Percentiles rank a stretch among this genome's conserved stretches.
Conservation (phyloP, 2,113 vertebrate genomes). For the Nestor notabilis region DNA sequence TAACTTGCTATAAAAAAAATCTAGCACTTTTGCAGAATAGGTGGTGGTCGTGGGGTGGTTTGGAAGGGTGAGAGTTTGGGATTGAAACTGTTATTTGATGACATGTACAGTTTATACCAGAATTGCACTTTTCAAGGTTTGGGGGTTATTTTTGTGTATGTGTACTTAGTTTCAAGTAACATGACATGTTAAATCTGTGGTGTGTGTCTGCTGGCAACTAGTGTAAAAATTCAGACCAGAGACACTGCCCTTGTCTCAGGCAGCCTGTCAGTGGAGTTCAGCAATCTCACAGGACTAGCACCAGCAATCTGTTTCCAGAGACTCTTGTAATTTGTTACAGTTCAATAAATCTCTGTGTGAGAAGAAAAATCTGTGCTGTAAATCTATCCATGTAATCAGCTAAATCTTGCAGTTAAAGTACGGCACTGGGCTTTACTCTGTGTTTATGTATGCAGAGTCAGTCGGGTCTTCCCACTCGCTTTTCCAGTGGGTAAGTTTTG, state of each 20-base stretch:
- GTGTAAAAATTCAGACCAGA: background rate
- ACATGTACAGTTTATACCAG: background rate
- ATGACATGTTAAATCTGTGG: background rate
- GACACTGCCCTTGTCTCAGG: background rate
- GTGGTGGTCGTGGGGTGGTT: background rate
- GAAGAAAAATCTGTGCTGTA: background rate
- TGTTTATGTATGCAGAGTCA: background rate
- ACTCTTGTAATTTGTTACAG: background rate
- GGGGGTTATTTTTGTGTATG: background rate
- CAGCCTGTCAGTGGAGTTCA: background rate
- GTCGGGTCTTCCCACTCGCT: background rate
- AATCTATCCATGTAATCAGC: background rate
- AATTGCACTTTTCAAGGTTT: background rate
- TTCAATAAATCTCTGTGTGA: slow-evolving; percentile 7
- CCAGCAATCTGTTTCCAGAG: slow-evolving; percentile 7
- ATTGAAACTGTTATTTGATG: background rate
- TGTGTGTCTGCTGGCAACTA: background rate
- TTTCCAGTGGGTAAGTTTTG: background rate
- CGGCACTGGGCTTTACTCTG: background rate
- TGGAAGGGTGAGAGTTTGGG: slow-evolving; percentile 10
- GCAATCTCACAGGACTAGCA: background rate
- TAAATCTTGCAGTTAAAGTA: background rate
- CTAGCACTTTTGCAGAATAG: background rate
- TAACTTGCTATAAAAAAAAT: slow-evolving; percentile 26
- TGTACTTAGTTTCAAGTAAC: background rate